These are phyloP conservation scores for Melopsittacus undulatus DNA, from an alignment of 2,797 vertebrate species.

Conservation along the genomic window DNA sequence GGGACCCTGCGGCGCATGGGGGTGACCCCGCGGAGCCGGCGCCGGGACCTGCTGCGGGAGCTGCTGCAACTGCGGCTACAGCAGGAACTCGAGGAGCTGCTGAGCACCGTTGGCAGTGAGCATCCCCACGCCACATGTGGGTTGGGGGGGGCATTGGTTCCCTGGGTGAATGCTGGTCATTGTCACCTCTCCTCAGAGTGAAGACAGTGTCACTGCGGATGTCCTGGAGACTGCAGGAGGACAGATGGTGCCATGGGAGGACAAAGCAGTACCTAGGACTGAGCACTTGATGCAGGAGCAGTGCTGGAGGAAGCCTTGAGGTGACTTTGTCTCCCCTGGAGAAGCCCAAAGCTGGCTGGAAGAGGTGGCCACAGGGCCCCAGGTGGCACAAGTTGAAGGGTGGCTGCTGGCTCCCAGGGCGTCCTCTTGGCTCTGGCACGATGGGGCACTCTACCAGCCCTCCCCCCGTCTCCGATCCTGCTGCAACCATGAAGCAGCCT, in stretches of 20 bases:
- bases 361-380: neutral
- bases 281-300: accelerated
- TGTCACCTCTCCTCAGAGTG: neutral
- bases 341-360: neutral
- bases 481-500: neutral
- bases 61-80: neutral
- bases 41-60: neutral
- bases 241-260: accelerated
- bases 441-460: neutral
- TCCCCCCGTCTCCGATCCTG: neutral
- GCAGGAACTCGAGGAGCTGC: slow-evolving; percentile 11
- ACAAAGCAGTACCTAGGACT: neutral
- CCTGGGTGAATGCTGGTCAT: neutral
- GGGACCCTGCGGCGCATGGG: slow-evolving; percentile 25
- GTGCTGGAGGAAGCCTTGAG: neutral
- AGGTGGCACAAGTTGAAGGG: neutral
- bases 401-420: neutral
- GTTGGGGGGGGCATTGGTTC: too few relatives aligned
- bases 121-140: neutral
- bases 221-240: neutral
- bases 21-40: neutral
- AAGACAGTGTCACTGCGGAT: neutral
- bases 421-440: neutral
- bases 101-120: neutral
- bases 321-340: accelerated